Percentiles rank a stretch among this genome's conserved stretches.
These are phyloP conservation scores for Emydoidea blandingii DNA, from an alignment of 2,797 vertebrate species.

Conservation along the genomic window DNA sequence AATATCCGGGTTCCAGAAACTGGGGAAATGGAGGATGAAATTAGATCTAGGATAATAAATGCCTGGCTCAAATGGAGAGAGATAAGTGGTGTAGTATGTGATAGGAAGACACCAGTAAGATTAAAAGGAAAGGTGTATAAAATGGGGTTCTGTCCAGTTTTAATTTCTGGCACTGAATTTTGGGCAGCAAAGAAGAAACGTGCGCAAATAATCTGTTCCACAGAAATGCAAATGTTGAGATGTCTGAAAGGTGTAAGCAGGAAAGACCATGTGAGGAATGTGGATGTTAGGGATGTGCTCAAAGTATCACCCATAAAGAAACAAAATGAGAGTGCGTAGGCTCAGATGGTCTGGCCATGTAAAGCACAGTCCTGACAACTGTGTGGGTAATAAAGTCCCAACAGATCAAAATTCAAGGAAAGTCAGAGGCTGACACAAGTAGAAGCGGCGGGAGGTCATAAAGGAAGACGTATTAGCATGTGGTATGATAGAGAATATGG, in stretches of 20 bases:
- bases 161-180: neutral
- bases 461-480: neutral
- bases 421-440: neutral
- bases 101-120: neutral
- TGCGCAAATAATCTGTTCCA: neutral
- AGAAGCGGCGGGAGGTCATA: neutral
- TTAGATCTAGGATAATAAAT: neutral
- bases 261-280: neutral
- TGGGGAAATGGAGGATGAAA: neutral
- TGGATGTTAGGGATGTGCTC: neutral
- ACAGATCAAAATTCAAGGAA: neutral
- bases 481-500: neutral
- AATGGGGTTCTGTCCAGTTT: neutral
- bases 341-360: neutral
- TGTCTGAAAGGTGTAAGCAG: neutral
- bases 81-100: neutral
- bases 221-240: neutral
- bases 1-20: neutral
- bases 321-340: neutral
- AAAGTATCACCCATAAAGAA: neutral
- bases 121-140: neutral
- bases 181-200: neutral
- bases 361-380: neutral
- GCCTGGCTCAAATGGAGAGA: neutral
- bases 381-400: neutral